Conservation (phyloP, 1,140 invertebrate species). For the Lamellibrachia luymesi region DNA sequence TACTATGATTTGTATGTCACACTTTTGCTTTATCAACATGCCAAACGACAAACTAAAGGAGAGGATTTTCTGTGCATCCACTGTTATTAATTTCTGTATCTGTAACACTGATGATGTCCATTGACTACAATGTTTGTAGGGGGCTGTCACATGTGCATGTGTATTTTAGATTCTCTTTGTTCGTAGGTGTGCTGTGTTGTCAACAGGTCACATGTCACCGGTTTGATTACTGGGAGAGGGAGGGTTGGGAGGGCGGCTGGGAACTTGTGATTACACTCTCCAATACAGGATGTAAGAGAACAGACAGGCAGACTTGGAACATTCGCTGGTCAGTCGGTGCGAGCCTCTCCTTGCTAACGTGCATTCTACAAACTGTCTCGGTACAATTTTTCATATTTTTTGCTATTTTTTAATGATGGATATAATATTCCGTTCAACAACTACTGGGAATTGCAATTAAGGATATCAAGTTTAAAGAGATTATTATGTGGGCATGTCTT, state of each 20-base stretch:
- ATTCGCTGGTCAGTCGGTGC: not conserved
- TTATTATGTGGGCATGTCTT: not conserved
- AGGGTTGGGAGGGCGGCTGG: not conserved
- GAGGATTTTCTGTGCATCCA: not conserved
- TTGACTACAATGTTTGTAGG: no score
- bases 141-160: no score
- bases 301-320: not conserved
- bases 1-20: not conserved
- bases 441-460: not conserved
- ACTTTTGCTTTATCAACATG: not conserved
- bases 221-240: not conserved
- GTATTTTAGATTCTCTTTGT: not conserved
- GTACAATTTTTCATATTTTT: not conserved
- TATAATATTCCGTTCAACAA: not conserved
- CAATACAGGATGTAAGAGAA: not conserved
- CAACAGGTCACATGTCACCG: not conserved
- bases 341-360: not conserved
- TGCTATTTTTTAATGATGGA: not conserved
- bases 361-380: not conserved
- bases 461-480: no score
- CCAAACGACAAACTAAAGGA: not conserved
- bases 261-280: not conserved
- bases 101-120: no score
- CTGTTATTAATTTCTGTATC: not conserved
- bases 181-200: not conserved